Conservation (phyloP, 2,113 vertebrate genomes). For the Passer montanus region DNA sequence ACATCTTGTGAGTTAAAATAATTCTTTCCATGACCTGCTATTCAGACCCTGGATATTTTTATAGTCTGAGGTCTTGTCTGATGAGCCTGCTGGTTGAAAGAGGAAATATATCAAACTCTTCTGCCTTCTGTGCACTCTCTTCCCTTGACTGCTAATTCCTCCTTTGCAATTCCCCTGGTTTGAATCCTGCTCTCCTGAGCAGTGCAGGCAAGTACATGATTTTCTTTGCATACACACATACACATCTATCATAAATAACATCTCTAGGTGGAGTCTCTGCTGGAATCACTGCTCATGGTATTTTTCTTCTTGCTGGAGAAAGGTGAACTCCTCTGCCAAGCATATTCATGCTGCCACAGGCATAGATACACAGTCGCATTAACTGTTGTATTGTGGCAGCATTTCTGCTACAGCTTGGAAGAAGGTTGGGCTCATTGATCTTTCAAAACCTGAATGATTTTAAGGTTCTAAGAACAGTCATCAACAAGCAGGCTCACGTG, state of each 20-base stretch:
- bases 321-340: background rate
- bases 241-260: background rate
- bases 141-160: accelerated
- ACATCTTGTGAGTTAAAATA: background rate
- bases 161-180: background rate
- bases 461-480: background rate
- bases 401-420: background rate
- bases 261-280: background rate
- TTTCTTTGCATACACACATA: background rate
- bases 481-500: background rate
- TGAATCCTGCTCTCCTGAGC: background rate
- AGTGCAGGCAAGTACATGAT: background rate
- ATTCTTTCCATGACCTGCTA: background rate
- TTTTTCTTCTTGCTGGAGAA: background rate
- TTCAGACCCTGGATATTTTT: background rate
- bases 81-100: background rate
- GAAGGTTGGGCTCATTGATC: background rate
- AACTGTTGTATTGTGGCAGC: background rate
- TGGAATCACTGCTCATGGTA: background rate
- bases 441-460: background rate
- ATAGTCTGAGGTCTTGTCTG: background rate
- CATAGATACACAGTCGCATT: background rate
- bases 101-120: background rate
- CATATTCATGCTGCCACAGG: background rate
- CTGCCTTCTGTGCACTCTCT: background rate